Percentiles rank a stretch among this genome's conserved stretches.
phyloP scores from a whole-genome alignment of 2,888 invertebrate species.

The Morpho deidamia region DNA sequence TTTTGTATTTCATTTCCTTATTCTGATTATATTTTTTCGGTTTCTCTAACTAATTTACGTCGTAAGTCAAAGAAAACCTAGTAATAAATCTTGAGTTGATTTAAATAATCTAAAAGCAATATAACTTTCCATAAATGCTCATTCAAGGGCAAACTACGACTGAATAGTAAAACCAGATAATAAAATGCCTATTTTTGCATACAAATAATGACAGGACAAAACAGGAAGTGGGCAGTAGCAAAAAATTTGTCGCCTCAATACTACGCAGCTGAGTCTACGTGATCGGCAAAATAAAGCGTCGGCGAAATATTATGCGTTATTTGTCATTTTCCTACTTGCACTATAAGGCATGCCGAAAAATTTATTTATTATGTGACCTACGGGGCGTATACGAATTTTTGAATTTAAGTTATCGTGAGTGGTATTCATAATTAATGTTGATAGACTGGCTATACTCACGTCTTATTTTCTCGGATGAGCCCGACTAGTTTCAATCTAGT shows the following conservation, averaged over 20 bases:
- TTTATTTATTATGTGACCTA: no score
- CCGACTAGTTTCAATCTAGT: no score
- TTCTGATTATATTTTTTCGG: no score
- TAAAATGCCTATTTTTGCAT: slow-evolving; percentile 9
- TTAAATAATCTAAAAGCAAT: neutral
- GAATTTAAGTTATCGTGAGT: no score
- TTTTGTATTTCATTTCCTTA: no score
- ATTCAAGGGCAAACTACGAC: slow-evolving; percentile 4
- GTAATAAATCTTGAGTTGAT: neutral
- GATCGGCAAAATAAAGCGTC: slow-evolving; percentile 46
- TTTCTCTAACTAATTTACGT: neutral
- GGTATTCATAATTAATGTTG: no score
- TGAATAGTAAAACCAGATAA: neutral
- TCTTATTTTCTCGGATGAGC: no score
- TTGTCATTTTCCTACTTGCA: slow-evolving; percentile 18
- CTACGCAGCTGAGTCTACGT: slow-evolving; percentile 44
- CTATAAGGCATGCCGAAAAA: neutral
- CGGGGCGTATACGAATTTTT: no score
- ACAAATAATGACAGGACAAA: slow-evolving; percentile 20
- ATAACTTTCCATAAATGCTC: slow-evolving; percentile 4
- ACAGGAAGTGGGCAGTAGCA: slow-evolving; percentile 42
- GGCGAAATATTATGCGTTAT: slow-evolving; percentile 35
- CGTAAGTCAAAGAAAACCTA: neutral
- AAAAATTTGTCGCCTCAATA: slow-evolving; percentile 36
- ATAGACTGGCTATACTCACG: no score